These are phyloP conservation scores for Scaptomyza graminum DNA, from an alignment of 1,140 invertebrate genomes.

Conservation along the genomic window DNA sequence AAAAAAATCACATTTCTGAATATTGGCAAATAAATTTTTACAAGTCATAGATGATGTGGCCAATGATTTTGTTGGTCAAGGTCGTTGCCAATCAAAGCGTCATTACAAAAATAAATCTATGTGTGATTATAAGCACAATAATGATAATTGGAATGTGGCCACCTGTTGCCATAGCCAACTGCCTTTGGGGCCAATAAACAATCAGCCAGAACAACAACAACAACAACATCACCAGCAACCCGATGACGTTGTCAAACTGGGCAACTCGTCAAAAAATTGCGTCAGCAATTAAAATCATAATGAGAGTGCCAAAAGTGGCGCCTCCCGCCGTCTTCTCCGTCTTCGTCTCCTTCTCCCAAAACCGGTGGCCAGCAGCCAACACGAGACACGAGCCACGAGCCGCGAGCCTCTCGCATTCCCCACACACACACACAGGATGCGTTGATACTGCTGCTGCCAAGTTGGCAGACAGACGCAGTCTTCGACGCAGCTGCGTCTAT, in stretches of 20 bases:
- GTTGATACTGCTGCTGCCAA: constrained; percentile 69
- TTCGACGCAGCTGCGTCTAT: constrained; percentile 56
- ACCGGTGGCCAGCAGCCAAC: constrained; percentile 61
- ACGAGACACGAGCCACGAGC: constrained; percentile 34
- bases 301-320: constrained; percentile 76
- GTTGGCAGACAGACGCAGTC: constrained; percentile 59
- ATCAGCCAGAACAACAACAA: constrained; percentile 41
- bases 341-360: too few relatives aligned
- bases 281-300: constrained; percentile 83
- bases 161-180: constrained; percentile 68
- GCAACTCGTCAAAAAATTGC: constrained; percentile 78
- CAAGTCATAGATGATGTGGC: constrained; percentile 70
- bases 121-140: constrained; percentile 56
- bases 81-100: constrained; percentile 67
- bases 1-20: constrained; percentile 51
- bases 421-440: constrained; percentile 68
- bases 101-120: constrained; percentile 39
- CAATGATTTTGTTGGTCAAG: constrained; percentile 71
- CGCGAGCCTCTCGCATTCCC: constrained; percentile 42
- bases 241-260: constrained; percentile 73
- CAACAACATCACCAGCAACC: constrained; percentile 17
- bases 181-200: constrained; percentile 69
- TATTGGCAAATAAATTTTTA: constrained; percentile 82
- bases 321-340: constrained; percentile 24
- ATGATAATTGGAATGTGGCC: constrained; percentile 69